Evolutionary conservation across 2,113 vertebrate species (phyloP).

Genomic region (Abramis brama): DNA sequence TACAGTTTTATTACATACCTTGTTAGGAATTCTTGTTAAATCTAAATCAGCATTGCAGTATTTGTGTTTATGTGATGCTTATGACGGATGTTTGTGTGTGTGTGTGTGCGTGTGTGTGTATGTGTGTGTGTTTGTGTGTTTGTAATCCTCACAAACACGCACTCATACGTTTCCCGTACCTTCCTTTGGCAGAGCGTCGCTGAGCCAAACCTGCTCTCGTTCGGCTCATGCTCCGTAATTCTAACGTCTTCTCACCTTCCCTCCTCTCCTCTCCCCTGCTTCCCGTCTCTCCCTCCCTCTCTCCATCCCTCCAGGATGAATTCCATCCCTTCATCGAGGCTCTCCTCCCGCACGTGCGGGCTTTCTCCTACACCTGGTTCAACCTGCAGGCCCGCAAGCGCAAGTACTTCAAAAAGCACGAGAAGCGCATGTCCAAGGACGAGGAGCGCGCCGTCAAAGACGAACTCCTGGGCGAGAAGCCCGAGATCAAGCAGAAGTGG

Average conservation of each 20-base stretch:
- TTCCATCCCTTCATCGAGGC: slow-evolving; percentile 99
- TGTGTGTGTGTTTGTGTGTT: slow-evolving; percentile 23
- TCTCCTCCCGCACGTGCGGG: slow-evolving; percentile 92
- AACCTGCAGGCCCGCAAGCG: slow-evolving; percentile 96
- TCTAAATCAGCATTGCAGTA: background rate
- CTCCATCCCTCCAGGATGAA: slow-evolving; percentile 86
- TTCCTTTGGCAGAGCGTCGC: slow-evolving; percentile 39
- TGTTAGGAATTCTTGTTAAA: background rate
- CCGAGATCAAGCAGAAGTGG: slow-evolving; percentile 97
- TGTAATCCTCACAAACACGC: slow-evolving; percentile 6
- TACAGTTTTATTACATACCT: background rate
- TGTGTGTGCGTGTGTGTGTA: background rate
- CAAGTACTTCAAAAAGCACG: slow-evolving; percentile 99
- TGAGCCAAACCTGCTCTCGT: slow-evolving; percentile 43
- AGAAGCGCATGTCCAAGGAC: slow-evolving; percentile 96
- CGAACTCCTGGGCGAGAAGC: slow-evolving; percentile 92
- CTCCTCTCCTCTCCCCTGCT: slow-evolving; percentile 68
- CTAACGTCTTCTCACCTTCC: slow-evolving; percentile 74
- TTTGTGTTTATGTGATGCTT: background rate
- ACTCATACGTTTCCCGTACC: background rate
- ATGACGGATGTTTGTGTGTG: background rate
- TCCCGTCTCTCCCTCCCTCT: slow-evolving; percentile 56
- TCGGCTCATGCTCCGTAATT: slow-evolving; percentile 72
- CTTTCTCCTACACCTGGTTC: slow-evolving; percentile 98
- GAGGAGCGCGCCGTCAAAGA: slow-evolving; percentile 94